Percentiles rank a stretch among this genome's conserved stretches.
phyloP scores from a whole-genome alignment of 1,140 invertebrate species.

The Euglossa dilemma region DNA sequence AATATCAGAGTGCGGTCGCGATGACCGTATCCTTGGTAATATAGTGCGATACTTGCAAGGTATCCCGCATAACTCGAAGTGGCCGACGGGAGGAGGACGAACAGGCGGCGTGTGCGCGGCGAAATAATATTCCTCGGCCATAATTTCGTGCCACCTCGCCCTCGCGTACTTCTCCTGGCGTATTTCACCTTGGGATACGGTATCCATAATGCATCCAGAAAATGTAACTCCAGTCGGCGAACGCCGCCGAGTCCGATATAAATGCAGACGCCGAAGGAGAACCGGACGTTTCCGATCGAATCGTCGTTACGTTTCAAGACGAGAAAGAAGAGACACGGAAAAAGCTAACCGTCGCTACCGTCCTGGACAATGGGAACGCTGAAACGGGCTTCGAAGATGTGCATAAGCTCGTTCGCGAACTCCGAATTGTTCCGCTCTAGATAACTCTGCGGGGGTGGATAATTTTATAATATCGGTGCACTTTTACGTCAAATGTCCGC shows the following conservation, averaged over 20 bases:
- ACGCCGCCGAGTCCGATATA: conserved; percentile 21
- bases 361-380: conserved; percentile 1
- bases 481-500: neutral
- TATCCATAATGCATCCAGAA: conserved; percentile 59
- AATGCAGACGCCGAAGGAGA: conserved; percentile 31
- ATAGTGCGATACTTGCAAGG: conserved; percentile 61
- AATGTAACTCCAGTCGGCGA: conserved; percentile 46
- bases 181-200: conserved; percentile 60
- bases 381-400: neutral
- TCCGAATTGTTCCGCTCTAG: no score
- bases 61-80: conserved; percentile 62
- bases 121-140: conserved; percentile 67
- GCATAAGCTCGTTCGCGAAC: no score
- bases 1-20: conserved; percentile 57
- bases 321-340: neutral
- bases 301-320: conserved; percentile 43
- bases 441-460: no score
- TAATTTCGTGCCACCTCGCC: conserved; percentile 57
- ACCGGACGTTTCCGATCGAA: conserved; percentile 13
- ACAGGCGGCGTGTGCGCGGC: conserved; percentile 7
- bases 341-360: neutral
- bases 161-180: conserved; percentile 45
- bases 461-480: no score
- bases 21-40: conserved; percentile 64
- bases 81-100: conserved; percentile 35